A percentile compares a stretch with the other conserved stretches of the same genome.
phyloP scores from a whole-genome alignment of 1,140 invertebrate genomes.

The Lethrus apterus region DNA sequence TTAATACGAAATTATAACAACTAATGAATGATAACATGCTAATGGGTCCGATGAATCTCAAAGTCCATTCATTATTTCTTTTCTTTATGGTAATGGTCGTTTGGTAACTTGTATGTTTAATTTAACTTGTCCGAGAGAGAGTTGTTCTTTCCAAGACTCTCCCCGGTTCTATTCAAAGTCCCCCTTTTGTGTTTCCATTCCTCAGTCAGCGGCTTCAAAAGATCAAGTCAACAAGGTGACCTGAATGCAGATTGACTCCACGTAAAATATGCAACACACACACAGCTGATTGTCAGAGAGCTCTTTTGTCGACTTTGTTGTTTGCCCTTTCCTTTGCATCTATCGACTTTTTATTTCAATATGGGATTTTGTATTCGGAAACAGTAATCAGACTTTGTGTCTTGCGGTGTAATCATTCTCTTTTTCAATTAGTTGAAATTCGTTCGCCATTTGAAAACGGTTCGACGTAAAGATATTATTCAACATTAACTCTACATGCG shows the following conservation, averaged over 20 bases:
- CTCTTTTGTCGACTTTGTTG: conserved; percentile 18
- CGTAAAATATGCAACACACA: conserved; percentile 27
- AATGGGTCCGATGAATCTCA: no score
- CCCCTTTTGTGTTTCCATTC: conserved; percentile 19
- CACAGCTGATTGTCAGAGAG: conserved; percentile 16
- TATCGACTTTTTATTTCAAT: conserved; percentile 14
- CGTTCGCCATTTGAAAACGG: no score
- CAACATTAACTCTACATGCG: no score
- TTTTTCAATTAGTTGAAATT: conserved; percentile 16
- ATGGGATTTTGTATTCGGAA: conserved; percentile 9
- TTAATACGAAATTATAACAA: no score
- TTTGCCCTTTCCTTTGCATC: conserved; percentile 17
- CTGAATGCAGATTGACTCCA: conserved; percentile 24
- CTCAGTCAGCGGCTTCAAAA: conserved; percentile 21
- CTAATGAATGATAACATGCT: no score
- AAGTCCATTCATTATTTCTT: no score
- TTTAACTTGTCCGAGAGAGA: conserved; percentile 19
- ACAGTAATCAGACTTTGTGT: conserved; percentile 9
- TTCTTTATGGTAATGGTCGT: no score
- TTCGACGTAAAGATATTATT: no score
- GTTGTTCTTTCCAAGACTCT: conserved; percentile 9
- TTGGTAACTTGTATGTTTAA: conserved; percentile 24
- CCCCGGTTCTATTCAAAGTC: conserved; percentile 17
- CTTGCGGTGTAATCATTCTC: conserved; percentile 11
- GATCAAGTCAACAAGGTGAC: conserved; percentile 27